Conservation (phyloP, 1,140 invertebrate genomes). For the Bombus vancouverensis region DNA sequence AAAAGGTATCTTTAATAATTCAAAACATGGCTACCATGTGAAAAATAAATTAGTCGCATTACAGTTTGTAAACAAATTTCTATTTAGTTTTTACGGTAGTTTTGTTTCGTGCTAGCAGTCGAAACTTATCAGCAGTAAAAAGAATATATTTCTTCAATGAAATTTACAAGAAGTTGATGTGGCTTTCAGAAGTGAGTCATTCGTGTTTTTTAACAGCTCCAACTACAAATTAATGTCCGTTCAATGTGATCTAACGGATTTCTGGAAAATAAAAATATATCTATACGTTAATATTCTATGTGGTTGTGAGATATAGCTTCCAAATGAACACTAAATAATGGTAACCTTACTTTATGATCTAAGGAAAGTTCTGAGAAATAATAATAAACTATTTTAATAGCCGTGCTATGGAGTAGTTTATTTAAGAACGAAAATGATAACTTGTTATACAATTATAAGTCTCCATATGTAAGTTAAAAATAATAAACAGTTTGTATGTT, state of each 20-base stretch:
- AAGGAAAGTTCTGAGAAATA: constrained; percentile 6
- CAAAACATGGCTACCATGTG: constrained; percentile 69
- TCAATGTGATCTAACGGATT: constrained; percentile 36
- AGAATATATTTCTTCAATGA: constrained; percentile 24
- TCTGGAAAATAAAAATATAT: constrained; percentile 15
- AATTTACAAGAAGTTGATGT: constrained; percentile 6
- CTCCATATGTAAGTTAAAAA: background rate
- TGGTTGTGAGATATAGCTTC: constrained; percentile 6
- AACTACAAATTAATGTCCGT: constrained; percentile 27
- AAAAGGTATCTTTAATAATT: constrained; percentile 64
- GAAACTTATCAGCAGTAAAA: background rate
- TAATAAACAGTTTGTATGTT: background rate
- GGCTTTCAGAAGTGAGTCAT: constrained; percentile 28
- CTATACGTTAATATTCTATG: background rate
- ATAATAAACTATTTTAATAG: constrained; percentile 5
- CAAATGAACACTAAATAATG: constrained; percentile 32
- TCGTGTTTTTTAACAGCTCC: constrained; percentile 26
- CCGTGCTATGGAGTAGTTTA: background rate
- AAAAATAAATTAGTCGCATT: constrained; percentile 59
- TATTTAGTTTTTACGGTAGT: constrained; percentile 54
- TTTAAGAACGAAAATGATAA: background rate
- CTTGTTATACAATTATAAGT: background rate
- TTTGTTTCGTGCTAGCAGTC: constrained; percentile 27
- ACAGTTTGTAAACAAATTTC: constrained; percentile 60
- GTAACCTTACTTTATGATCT: constrained; percentile 42